A percentile compares a stretch with the other conserved stretches of the same genome.
Conservation (phyloP, 2,113 vertebrate species). For the Brienomyrus brachyistius region DNA sequence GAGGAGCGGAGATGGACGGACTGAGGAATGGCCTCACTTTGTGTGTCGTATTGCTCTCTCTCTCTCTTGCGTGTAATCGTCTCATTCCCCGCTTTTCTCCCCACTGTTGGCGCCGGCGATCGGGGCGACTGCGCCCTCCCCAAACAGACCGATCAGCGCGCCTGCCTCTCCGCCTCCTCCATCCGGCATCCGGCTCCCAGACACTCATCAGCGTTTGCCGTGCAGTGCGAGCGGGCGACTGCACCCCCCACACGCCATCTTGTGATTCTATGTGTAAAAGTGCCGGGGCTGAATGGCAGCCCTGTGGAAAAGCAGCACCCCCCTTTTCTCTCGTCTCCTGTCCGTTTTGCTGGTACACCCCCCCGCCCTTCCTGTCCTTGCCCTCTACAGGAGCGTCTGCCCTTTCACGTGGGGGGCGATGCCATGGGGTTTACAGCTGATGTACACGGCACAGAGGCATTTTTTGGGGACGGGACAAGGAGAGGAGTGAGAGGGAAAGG, state of each 20-base stretch:
- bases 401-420: not conserved
- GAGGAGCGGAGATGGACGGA: not conserved
- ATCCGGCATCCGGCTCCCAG: not conserved
- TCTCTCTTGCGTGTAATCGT: not conserved
- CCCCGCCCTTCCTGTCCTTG: not conserved
- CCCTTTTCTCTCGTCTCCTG: not conserved
- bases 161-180: not conserved
- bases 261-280: not conserved
- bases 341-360: not conserved
- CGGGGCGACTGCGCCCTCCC: not conserved
- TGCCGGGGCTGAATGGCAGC: not conserved
- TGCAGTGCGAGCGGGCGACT: not conserved
- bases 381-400: not conserved
- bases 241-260: not conserved
- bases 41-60: not conserved
- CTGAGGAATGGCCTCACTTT: not conserved
- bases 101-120: too few relatives aligned
- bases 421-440: not conserved
- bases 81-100: not conserved
- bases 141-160: not conserved
- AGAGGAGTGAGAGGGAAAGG: not conserved
- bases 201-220: not conserved
- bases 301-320: not conserved
- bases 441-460: not conserved
- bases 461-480: not conserved